Conservation (phyloP, 2,113 vertebrate species). For the Rhipidura dahli region DNA sequence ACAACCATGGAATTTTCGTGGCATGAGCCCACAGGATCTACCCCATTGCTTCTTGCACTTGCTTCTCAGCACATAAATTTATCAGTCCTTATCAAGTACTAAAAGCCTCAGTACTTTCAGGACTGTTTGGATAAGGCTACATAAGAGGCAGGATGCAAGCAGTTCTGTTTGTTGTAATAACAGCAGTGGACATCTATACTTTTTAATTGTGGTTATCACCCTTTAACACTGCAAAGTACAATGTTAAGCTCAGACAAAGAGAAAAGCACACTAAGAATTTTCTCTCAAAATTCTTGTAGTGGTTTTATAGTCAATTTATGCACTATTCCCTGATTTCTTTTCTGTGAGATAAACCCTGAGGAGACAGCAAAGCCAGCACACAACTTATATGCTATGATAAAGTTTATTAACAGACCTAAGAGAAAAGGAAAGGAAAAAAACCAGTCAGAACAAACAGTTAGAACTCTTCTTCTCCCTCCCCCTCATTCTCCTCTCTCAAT, state of each 20-base stretch:
- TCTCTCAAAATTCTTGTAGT: too few relatives aligned
- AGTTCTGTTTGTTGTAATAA: neutral
- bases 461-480: too few relatives aligned
- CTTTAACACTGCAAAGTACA: neutral
- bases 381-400: too few relatives aligned
- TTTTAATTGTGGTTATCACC: neutral
- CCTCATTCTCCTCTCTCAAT: too few relatives aligned
- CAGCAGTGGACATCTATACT: neutral
- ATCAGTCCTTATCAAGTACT: neutral
- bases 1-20: neutral
- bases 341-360: too few relatives aligned
- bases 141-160: neutral
- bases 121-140: neutral
- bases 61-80: neutral
- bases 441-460: too few relatives aligned
- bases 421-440: too few relatives aligned
- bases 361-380: too few relatives aligned
- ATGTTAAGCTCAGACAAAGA: neutral
- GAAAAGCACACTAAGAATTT: neutral
- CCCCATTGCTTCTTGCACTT: neutral
- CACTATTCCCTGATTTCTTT: too few relatives aligned
- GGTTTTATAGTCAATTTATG: too few relatives aligned
- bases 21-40: conserved; percentile 12
- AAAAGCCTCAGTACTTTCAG: neutral
- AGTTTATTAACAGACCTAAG: too few relatives aligned